Conservation (phyloP, 2,113 vertebrate species). For the Anhinga rufa region DNA sequence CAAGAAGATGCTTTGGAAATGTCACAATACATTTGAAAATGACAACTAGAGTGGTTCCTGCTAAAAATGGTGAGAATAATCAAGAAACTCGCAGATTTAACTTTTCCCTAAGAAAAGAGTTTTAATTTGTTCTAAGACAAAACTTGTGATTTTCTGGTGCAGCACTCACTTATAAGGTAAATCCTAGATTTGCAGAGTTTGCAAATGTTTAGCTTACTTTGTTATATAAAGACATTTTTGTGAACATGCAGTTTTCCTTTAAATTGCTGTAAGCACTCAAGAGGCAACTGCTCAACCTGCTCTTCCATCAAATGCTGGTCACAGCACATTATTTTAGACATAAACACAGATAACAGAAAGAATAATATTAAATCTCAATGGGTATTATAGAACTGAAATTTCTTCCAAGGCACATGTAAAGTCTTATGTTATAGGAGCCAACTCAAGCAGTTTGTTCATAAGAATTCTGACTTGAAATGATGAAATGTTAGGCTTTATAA, state of each 20-base stretch:
- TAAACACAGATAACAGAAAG: slow-evolving; percentile 53
- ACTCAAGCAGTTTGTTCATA: slow-evolving; percentile 39
- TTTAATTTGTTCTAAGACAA: not conserved
- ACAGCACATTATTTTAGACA: slow-evolving; percentile 34
- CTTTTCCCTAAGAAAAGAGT: not conserved
- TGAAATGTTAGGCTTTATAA: slow-evolving; percentile 59
- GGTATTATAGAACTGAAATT: slow-evolving; percentile 37
- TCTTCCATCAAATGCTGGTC: slow-evolving; percentile 31
- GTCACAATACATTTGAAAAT: not conserved
- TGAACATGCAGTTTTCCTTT: slow-evolving; percentile 23
- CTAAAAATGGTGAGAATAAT: not conserved
- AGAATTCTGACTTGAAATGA: slow-evolving; percentile 48
- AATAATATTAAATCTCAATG: slow-evolving; percentile 51
- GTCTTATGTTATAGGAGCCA: slow-evolving; percentile 11
- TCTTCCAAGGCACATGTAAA: slow-evolving; percentile 21
- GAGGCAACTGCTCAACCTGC: slow-evolving; percentile 11
- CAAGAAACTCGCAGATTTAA: not conserved
- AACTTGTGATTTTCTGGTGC: not conserved
- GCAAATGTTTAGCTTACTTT: not conserved
- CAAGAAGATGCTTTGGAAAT: not conserved
- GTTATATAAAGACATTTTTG: slow-evolving; percentile 10
- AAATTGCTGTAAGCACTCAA: slow-evolving; percentile 43
- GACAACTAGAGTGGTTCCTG: not conserved
- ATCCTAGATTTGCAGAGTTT: not conserved
- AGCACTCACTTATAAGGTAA: not conserved